A percentile compares a stretch with the other conserved stretches of the same genome.
These are phyloP conservation scores for Muntiacus muntjak DNA, from an alignment of 2,113 vertebrate genomes.

Conservation along the genomic window DNA sequence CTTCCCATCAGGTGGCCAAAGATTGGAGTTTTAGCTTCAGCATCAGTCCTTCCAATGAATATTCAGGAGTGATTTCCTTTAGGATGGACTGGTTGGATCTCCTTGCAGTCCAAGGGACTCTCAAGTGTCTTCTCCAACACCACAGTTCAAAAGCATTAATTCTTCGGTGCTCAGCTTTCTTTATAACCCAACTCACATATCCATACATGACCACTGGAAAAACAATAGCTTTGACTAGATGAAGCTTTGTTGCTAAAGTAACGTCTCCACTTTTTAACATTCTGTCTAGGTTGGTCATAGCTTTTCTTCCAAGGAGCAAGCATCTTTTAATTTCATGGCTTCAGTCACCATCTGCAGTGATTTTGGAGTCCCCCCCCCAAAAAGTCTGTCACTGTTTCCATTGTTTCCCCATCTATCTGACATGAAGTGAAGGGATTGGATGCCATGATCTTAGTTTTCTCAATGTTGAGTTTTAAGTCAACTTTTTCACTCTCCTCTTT, in stretches of 20 bases:
- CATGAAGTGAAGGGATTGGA: not conserved
- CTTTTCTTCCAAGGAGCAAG: not conserved
- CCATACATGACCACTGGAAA: too few species aligned
- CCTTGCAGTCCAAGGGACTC: not conserved
- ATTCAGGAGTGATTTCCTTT: not conserved
- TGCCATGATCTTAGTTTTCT: not conserved
- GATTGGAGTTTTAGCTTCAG: not conserved
- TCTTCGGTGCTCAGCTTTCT: fast-evolving
- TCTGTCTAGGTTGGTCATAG: not conserved
- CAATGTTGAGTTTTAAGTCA: not conserved
- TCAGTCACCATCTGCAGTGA: not conserved
- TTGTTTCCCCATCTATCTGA: not conserved
- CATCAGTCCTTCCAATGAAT: not conserved
- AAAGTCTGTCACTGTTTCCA: not conserved
- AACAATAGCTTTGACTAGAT: not conserved
- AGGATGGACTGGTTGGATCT: not conserved
- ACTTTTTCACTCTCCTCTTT: not conserved
- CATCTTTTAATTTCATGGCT: not conserved
- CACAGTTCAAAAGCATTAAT: not conserved
- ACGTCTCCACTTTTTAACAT: not conserved
- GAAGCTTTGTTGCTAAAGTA: not conserved
- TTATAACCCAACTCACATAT: not conserved
- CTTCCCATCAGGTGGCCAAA: not conserved
- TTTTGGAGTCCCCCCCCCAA: not conserved
- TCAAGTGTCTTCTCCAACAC: not conserved